phyloP scores from a whole-genome alignment of 1,140 invertebrate genomes.

The Latrodectus geometricus region DNA sequence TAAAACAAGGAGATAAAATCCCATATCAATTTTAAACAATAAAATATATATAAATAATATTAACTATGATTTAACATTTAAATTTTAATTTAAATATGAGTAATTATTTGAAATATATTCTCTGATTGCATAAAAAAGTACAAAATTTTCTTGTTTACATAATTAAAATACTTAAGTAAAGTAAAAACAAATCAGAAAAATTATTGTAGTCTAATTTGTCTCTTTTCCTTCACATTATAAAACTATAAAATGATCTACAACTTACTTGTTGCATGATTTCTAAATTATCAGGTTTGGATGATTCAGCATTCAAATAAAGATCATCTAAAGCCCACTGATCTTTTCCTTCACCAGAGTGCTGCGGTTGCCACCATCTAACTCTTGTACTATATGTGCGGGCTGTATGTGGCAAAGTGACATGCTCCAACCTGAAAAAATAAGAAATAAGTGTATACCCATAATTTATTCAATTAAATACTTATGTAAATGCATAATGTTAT shows the following conservation, averaged over 20 bases:
- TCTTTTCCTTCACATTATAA: too few species aligned
- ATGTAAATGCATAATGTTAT: too few species aligned
- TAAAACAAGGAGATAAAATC: not conserved
- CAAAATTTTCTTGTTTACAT: too few species aligned
- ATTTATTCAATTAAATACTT: too few species aligned
- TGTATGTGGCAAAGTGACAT: constrained; percentile 75
- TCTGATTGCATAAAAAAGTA: too few species aligned
- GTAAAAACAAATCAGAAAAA: too few species aligned
- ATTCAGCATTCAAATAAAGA: constrained; percentile 63
- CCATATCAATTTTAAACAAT: not conserved
- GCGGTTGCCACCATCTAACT: constrained; percentile 75
- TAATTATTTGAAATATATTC: too few species aligned
- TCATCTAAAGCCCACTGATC: constrained; percentile 72
- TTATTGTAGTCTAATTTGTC: too few species aligned
- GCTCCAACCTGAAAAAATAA: constrained; percentile 46
- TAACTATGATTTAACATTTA: not conserved
- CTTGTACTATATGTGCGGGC: constrained; percentile 92
- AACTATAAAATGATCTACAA: not conserved
- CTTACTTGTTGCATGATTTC: constrained; percentile 55
- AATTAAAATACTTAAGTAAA: too few species aligned
- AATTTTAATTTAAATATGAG: too few species aligned
- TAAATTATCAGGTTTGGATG: constrained; percentile 32
- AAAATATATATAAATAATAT: not conserved
- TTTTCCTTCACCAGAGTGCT: constrained; percentile 68
- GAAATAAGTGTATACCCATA: too few species aligned